phyloP scores from a whole-genome alignment of 2,113 vertebrate species.

The Camelus bactrianus region DNA sequence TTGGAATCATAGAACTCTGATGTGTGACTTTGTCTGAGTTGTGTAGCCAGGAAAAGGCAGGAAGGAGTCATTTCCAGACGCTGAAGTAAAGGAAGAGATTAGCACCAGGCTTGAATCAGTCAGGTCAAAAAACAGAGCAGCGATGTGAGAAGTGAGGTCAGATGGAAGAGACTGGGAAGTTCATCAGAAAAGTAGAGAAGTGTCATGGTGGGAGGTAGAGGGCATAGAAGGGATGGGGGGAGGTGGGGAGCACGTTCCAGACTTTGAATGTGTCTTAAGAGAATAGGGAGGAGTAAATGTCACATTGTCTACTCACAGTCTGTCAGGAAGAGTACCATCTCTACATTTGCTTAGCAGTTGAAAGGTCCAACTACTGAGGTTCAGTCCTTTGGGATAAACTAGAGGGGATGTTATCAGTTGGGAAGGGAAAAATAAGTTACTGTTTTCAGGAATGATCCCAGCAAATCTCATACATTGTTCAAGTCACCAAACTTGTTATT shows the following conservation, averaged over 20 bases:
- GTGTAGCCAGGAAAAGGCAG: not conserved
- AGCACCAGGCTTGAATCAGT: not conserved
- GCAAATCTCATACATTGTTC: not conserved
- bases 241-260: not conserved
- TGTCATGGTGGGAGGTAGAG: not conserved
- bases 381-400: not conserved
- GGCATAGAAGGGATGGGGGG: not conserved
- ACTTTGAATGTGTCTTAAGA: not conserved
- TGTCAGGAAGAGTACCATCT: constrained; percentile 1
- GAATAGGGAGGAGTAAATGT: not conserved
- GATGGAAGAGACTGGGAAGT: not conserved
- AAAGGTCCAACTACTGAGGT: not conserved
- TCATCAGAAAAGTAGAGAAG: not conserved
- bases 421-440: not conserved
- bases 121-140: not conserved
- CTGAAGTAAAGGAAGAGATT: not conserved
- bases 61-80: not conserved
- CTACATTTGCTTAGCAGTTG: constrained; percentile 10
- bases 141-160: not conserved
- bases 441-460: not conserved
- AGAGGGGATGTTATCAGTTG: not conserved
- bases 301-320: not conserved
- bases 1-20: not conserved
- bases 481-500: constrained; percentile 9
- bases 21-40: not conserved